Evolutionary conservation across 2,888 invertebrate genomes (phyloP).

Genomic region (Kryphioiulus occultus): DNA sequence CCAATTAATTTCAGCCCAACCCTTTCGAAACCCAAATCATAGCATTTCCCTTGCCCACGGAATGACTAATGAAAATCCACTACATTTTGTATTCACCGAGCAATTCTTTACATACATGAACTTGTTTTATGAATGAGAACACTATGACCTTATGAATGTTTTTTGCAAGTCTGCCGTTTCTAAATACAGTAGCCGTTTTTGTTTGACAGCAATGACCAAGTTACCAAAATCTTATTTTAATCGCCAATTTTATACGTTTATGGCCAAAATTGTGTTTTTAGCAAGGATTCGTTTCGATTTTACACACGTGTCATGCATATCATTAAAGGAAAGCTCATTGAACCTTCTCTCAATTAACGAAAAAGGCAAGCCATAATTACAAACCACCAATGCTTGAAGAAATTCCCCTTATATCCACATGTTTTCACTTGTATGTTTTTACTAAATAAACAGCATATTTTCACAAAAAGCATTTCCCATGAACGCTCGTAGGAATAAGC

Average conservation of each 20-base stretch:
- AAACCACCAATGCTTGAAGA: neutral
- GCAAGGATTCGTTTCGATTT: neutral
- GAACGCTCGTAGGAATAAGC: neutral
- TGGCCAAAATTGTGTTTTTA: neutral
- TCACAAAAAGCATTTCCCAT: neutral
- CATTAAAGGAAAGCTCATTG: neutral
- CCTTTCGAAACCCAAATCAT: neutral
- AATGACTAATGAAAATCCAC: neutral
- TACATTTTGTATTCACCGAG: neutral
- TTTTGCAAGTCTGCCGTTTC: neutral
- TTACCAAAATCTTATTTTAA: neutral
- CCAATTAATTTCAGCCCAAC: constrained; percentile 14
- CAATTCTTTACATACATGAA: neutral
- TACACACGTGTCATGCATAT: neutral
- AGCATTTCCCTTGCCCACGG: neutral
- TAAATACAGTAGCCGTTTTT: neutral
- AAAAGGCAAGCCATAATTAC: neutral
- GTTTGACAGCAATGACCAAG: too few relatives aligned
- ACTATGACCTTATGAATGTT: neutral
- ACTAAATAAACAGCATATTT: neutral
- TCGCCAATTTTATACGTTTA: neutral
- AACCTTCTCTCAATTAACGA: neutral
- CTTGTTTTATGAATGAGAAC: neutral
- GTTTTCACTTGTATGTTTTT: neutral
- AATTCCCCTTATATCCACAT: neutral